Conservation (phyloP, 92 coral and sea anemone species). For the Epizoanthus scotinus region DNA sequence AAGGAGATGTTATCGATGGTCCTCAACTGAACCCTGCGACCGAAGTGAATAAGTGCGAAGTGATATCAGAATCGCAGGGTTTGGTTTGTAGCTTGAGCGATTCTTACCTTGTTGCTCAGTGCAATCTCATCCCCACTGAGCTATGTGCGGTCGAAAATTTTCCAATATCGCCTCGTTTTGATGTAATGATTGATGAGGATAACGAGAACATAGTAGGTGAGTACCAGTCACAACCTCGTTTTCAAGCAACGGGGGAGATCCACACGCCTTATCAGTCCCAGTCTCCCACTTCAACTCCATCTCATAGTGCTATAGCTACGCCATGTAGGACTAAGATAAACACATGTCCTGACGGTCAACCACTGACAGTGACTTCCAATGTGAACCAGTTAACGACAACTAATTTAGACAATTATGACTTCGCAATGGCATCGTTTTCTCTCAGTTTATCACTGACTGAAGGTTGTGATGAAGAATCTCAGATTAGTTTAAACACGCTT, state of each 20-base stretch:
- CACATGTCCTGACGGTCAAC: neutral
- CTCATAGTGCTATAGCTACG: slow-evolving; percentile 6
- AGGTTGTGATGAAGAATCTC: slow-evolving; percentile 70
- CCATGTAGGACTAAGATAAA: slow-evolving; percentile 1
- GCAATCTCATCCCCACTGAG: slow-evolving; percentile 37
- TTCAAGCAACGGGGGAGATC: slow-evolving; percentile 36
- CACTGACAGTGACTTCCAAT: neutral
- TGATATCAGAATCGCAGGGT: slow-evolving; percentile 54
- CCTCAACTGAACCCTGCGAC: slow-evolving; percentile 8
- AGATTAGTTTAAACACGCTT: slow-evolving; percentile 55
- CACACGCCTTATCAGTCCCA: slow-evolving; percentile 38
- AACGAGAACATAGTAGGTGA: slow-evolving; percentile 58
- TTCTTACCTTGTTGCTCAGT: slow-evolving; percentile 69
- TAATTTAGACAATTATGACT: neutral
- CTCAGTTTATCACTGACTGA: slow-evolving; percentile 73
- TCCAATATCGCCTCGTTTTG: slow-evolving; percentile 1
- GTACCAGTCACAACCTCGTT: slow-evolving; percentile 60
- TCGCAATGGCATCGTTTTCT: slow-evolving; percentile 64
- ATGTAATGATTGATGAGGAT: neutral
- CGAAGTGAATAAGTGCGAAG: slow-evolving; percentile 2
- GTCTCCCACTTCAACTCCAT: slow-evolving; percentile 21
- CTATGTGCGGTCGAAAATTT: neutral
- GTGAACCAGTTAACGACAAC: neutral
- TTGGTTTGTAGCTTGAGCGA: slow-evolving; percentile 81
- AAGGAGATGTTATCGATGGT: slow-evolving; percentile 36